A percentile compares a stretch with the other conserved stretches of the same genome.
Conservation (phyloP, 2,888 invertebrate species). For the Octodonta nipae region DNA sequence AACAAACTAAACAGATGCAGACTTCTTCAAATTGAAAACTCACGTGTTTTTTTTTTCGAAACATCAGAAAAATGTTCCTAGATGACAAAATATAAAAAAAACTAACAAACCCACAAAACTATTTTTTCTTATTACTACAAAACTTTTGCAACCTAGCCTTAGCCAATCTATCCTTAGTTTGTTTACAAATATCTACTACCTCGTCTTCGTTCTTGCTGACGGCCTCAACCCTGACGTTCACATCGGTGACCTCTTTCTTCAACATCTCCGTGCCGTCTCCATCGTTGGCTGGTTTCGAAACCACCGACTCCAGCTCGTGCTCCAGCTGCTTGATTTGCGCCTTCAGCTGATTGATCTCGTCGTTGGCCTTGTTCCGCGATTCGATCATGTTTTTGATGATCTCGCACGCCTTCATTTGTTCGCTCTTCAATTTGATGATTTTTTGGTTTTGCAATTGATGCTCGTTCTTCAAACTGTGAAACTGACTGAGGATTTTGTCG, state of each 20-base stretch:
- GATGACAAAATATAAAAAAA: no score
- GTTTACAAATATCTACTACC: no score
- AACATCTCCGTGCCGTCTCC: constrained; percentile 4
- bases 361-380: constrained; percentile 25
- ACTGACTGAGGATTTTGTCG: constrained; percentile 14
- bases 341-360: constrained; percentile 28
- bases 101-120: no score
- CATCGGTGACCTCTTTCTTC: no score
- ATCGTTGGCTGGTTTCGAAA: constrained; percentile 18
- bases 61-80: no score
- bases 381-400: constrained; percentile 33
- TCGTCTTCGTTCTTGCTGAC: neutral
- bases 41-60: no score
- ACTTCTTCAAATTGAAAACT: no score
- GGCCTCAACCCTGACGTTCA: neutral
- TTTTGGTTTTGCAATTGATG: constrained; percentile 19
- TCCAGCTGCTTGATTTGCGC: constrained; percentile 16
- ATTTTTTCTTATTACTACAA: no score
- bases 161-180: no score
- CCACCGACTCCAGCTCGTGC: constrained; percentile 20
- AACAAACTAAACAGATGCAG: no score
- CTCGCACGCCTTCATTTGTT: constrained; percentile 33
- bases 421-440: constrained; percentile 29
- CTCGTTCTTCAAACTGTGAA: constrained; percentile 16
- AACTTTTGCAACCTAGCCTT: no score